Evolutionary conservation across 2,113 vertebrate species (phyloP).

Genomic region (Aspiorhynchus laticeps): DNA sequence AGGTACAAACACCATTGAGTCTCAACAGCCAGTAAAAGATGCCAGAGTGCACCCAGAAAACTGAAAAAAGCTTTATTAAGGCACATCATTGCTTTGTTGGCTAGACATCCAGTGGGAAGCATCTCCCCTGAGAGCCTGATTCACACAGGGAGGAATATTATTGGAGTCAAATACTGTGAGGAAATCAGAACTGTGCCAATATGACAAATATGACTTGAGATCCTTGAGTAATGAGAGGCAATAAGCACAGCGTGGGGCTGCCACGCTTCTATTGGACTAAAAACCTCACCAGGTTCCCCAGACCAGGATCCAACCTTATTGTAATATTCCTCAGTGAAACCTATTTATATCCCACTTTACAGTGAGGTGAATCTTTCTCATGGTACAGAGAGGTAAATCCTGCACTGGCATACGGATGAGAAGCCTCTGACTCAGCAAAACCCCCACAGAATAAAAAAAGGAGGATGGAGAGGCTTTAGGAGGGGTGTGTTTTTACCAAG

Average conservation of each 20-base stretch:
- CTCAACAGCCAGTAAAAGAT: not conserved
- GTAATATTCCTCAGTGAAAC: constrained; percentile 65
- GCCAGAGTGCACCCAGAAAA: not conserved
- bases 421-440: constrained; percentile 46
- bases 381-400: constrained; percentile 44
- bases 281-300: constrained; percentile 56
- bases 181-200: constrained; percentile 46
- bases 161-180: constrained; percentile 44
- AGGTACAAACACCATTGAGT: not conserved
- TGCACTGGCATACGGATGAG: constrained; percentile 26
- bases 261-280: constrained; percentile 47
- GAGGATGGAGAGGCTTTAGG: not conserved
- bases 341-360: constrained; percentile 62
- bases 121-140: constrained; percentile 33
- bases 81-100: constrained; percentile 40
- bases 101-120: constrained; percentile 36
- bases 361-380: constrained; percentile 44
- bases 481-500: not conserved
- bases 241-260: constrained; percentile 54
- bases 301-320: constrained; percentile 68
- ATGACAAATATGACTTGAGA: constrained; percentile 50
- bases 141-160: constrained; percentile 41
- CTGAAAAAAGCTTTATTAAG: constrained; percentile 2
- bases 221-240: constrained; percentile 52
- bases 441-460: not conserved